These are phyloP conservation scores for Brachyhypopomus gauderio DNA, from an alignment of 2,113 vertebrate genomes.

Conservation along the genomic window DNA sequence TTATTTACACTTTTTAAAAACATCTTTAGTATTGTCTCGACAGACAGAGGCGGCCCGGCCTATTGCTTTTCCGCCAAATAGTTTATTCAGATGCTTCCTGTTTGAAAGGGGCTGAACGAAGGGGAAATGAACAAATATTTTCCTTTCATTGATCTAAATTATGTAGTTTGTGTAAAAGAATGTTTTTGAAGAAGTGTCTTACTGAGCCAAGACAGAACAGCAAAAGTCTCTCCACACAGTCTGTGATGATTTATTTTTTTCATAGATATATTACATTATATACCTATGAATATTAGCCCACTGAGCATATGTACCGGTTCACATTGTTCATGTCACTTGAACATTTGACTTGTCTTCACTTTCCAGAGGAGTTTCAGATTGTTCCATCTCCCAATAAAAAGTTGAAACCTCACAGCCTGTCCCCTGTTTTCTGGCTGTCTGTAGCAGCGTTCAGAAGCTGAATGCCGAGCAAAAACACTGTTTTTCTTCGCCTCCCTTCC, in stretches of 20 bases:
- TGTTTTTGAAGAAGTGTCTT: neutral
- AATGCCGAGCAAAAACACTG: neutral
- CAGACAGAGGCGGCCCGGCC: slow-evolving; percentile 21
- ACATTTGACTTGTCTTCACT: neutral
- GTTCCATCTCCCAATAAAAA: neutral
- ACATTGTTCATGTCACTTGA: neutral
- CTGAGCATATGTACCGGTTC: too few species aligned
- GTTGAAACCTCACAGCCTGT: neutral
- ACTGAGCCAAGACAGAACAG: neutral
- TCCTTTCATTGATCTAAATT: neutral
- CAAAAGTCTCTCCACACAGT: neutral
- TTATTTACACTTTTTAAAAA: slow-evolving; percentile 64
- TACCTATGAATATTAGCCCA: too few species aligned
- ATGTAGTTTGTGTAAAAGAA: neutral
- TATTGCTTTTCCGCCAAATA: slow-evolving; percentile 29
- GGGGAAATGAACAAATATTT: neutral
- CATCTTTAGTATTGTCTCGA: slow-evolving; percentile 51
- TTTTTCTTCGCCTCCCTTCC: slow-evolving; percentile 3
- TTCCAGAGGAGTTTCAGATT: neutral
- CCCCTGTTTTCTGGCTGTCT: neutral
- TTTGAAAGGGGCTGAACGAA: slow-evolving; percentile 9
- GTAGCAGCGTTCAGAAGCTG: neutral
- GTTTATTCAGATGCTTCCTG: slow-evolving; percentile 41
- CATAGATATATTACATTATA: too few species aligned
- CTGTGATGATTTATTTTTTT: too few species aligned